A percentile compares a stretch with the other conserved stretches of the same genome.
Conservation (phyloP, 2,113 vertebrate genomes). For the Misgurnus mizolepis region DNA sequence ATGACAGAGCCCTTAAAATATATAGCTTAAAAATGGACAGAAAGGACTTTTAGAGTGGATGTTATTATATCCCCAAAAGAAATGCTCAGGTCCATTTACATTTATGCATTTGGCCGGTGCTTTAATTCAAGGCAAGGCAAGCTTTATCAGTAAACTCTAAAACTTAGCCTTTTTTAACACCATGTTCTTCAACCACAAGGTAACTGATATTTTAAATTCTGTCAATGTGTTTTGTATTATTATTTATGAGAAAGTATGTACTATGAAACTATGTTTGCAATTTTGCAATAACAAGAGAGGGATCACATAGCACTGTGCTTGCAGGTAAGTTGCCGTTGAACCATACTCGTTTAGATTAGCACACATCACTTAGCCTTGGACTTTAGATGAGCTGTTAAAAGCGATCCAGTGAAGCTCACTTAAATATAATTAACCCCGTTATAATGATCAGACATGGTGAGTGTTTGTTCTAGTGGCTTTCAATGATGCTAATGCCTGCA, state of each 20-base stretch:
- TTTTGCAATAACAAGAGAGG: no score
- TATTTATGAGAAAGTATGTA: background rate
- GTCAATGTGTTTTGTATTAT: background rate
- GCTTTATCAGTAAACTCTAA: no score
- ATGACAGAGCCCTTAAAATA: conserved; percentile 15
- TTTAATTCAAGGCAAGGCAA: no score
- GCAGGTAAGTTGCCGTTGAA: no score
- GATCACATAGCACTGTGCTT: no score
- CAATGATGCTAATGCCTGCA: background rate
- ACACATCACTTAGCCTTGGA: conserved; percentile 17
- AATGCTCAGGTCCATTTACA: background rate
- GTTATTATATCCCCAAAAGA: conserved; percentile 13
- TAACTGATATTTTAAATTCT: no score
- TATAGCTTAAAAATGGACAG: background rate
- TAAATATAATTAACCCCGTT: conserved; percentile 25
- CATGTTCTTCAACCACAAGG: no score
- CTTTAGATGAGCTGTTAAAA: conserved; percentile 1
- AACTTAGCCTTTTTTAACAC: no score
- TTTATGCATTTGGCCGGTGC: background rate
- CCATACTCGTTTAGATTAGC: background rate
- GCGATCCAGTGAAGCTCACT: background rate
- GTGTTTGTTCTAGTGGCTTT: background rate
- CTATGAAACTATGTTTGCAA: no score
- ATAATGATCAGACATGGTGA: conserved; percentile 22
- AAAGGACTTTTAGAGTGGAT: background rate